Evolutionary conservation across 2,888 invertebrate genomes (phyloP).

Genomic region (Cyclophora albipunctata): DNA sequence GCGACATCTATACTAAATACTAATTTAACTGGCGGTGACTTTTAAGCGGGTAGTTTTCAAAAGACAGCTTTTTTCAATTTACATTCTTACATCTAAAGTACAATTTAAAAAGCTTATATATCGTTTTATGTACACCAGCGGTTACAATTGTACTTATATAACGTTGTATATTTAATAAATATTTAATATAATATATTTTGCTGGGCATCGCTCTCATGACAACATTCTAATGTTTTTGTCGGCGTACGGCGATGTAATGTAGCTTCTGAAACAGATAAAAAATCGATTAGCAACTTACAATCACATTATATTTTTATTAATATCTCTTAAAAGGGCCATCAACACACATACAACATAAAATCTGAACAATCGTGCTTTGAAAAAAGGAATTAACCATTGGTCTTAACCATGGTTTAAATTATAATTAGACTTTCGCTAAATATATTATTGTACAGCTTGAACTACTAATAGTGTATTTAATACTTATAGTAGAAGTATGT

Average conservation of each 20-base stretch:
- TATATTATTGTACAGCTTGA: no score
- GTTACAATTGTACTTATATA: slow-evolving; percentile 38
- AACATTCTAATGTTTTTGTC: slow-evolving; percentile 79
- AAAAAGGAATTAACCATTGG: no score
- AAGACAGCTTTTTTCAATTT: slow-evolving; percentile 30
- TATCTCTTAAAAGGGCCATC: no score
- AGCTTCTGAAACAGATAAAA: slow-evolving; percentile 71
- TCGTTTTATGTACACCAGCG: slow-evolving; percentile 38
- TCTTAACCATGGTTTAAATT: no score
- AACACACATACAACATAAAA: no score
- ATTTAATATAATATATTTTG: slow-evolving; percentile 42
- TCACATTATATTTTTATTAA: not conserved
- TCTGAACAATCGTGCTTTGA: no score
- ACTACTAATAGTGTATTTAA: no score
- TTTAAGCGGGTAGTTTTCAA: slow-evolving; percentile 36
- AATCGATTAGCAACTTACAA: slow-evolving; percentile 1
- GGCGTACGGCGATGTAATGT: slow-evolving; percentile 79
- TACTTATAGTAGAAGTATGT: no score
- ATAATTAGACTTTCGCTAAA: no score
- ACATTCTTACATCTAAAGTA: slow-evolving; percentile 42
- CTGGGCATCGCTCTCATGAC: slow-evolving; percentile 51
- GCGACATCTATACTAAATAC: slow-evolving; percentile 63
- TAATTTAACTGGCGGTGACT: slow-evolving; percentile 26
- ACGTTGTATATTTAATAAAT: slow-evolving; percentile 48
- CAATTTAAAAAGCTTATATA: slow-evolving; percentile 64